Evolutionary conservation across 2,888 invertebrate species (phyloP).

Genomic region (Drosophila stalkeri): DNA sequence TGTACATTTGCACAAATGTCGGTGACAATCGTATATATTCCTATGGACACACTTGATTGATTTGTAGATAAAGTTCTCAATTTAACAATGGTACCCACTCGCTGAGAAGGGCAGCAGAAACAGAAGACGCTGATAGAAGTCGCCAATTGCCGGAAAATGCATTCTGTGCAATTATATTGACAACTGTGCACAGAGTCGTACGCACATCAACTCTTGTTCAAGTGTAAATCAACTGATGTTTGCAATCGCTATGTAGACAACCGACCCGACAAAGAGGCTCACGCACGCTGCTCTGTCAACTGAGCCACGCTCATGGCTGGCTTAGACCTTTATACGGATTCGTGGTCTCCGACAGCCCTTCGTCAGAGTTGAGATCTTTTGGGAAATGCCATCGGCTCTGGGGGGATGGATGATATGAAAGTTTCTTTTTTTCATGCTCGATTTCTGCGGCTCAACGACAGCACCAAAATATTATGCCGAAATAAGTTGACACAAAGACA

Average conservation of each 20-base stretch:
- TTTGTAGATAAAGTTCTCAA: conserved; percentile 37
- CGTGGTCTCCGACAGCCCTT: conserved; percentile 39
- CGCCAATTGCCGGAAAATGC: conserved; percentile 69
- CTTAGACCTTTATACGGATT: conserved; percentile 61
- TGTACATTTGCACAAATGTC: neutral
- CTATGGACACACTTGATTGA: conserved; percentile 64
- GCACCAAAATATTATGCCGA: neutral
- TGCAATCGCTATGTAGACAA: conserved; percentile 22
- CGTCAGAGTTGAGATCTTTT: conserved; percentile 23
- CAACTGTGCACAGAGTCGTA: neutral
- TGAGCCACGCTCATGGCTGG: conserved; percentile 49
- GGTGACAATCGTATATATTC: conserved; percentile 31
- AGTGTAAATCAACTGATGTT: conserved; percentile 1
- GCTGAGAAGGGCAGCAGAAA: conserved; percentile 67
- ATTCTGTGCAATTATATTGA: conserved; percentile 46
- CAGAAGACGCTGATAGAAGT: conserved; percentile 69
- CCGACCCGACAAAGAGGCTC: conserved; percentile 39
- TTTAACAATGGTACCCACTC: conserved; percentile 56
- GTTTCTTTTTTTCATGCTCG: neutral
- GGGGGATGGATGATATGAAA: conserved; percentile 7
- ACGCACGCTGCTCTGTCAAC: conserved; percentile 56
- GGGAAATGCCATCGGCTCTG: conserved; percentile 1
- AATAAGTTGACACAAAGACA: neutral
- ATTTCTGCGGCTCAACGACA: neutral
- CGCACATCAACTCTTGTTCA: neutral